These are phyloP conservation scores for Ciconia maguari DNA, from an alignment of 2,113 vertebrate species.

Conservation along the genomic window DNA sequence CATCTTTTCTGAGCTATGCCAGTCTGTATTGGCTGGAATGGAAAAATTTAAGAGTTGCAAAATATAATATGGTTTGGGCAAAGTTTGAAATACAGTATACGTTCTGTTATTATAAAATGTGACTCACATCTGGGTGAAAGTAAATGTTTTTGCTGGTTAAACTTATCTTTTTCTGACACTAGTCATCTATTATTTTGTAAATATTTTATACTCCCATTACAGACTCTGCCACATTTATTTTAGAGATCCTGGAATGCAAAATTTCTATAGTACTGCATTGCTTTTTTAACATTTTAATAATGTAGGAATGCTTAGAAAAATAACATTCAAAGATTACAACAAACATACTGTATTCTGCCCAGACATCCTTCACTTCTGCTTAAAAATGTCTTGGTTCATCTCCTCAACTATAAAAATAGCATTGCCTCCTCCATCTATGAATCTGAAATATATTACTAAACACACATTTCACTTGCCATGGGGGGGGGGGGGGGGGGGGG, in stretches of 20 bases:
- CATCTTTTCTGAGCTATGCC: neutral
- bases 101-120: neutral
- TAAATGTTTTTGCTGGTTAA: neutral
- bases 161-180: neutral
- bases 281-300: neutral
- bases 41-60: neutral
- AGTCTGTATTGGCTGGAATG: neutral
- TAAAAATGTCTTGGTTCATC: conserved; percentile 13
- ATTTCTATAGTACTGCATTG: neutral
- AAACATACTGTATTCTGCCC: neutral
- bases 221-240: neutral
- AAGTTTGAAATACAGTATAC: neutral
- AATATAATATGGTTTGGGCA: neutral
- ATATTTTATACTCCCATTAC: neutral
- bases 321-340: neutral
- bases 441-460: conserved; percentile 15
- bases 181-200: neutral
- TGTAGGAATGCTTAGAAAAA: conserved; percentile 5
- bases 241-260: neutral
- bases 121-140: neutral
- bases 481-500: neutral
- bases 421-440: neutral
- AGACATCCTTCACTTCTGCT: neutral
- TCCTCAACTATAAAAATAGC: conserved; percentile 17
- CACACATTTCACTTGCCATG: conserved; percentile 2